Evolutionary conservation across 2,797 vertebrate species (phyloP).

Genomic region (Spinus olivaceus): DNA sequence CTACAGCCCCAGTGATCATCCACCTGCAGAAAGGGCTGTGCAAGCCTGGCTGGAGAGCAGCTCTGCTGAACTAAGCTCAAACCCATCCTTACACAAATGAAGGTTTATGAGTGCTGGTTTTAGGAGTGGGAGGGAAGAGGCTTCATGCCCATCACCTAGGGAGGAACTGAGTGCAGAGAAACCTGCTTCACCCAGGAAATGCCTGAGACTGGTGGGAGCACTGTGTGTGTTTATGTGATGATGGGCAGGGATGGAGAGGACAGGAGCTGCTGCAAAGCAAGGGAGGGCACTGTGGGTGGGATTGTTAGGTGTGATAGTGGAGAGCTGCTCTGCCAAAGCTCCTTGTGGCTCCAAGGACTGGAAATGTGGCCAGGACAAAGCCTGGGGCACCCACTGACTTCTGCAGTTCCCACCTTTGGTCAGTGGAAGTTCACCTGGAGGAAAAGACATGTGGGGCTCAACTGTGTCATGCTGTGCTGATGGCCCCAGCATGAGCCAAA

Average conservation of each 20-base stretch:
- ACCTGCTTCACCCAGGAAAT: neutral
- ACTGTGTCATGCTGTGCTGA: neutral
- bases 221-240: rapidly evolving
- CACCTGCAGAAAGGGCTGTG: neutral
- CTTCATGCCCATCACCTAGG: neutral
- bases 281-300: neutral
- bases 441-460: rapidly evolving
- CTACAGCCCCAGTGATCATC: neutral
- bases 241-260: neutral
- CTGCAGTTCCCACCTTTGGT: neutral
- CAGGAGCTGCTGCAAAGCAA: rapidly evolving
- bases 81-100: neutral
- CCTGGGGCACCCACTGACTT: rapidly evolving
- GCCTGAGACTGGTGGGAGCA: neutral
- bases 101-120: neutral
- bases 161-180: neutral
- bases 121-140: neutral
- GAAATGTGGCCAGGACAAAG: neutral
- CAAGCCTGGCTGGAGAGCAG: neutral
- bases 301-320: neutral
- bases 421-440: neutral
- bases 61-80: neutral
- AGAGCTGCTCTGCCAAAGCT: neutral
- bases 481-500: neutral
- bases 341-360: neutral